Base-by-base conservation (phyloP, 1,140 invertebrate genomes). In the Drosophila ananassae region DNA sequence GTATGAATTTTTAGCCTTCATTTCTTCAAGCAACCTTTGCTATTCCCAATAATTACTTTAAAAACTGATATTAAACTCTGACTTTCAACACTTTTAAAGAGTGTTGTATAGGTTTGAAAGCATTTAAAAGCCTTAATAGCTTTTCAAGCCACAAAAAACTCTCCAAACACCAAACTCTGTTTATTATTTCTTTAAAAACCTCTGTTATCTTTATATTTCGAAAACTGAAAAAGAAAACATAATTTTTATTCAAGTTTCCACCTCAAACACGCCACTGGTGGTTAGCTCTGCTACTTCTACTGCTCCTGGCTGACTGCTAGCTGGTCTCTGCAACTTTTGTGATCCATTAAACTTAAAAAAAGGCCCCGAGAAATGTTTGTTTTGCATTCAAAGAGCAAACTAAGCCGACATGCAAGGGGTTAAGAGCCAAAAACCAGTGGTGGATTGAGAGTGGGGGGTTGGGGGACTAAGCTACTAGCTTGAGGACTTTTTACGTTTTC, bases 401-500 rank as follows among this genome's bases (percentile, higher is more conserved):
- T 48, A 3, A 44, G 28, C 25, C 17, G 41, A 22, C 2, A 25
- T 8, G 39, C 51, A 8, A 21, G 17, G 54, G 13, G 47, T 22
- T 39, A 58, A 46, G 47, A 37, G n/a, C 46, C 17, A 41, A 41
- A 41, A 44, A 9, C 41, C 41, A 44, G 25, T 28, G 25, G 5
- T 28, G 25, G 25, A 5, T 28, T 4, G 25, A 1, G 5, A 6
- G 0, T 13, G 41, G 17, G 41, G 13, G 41, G 34, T n/a, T 6
- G 2, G 39, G 12, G n/a, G n/a, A 1, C 2, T 41, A n/a, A n/a
- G 13, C 13, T 41, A 13, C 39, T 41, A 1, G 34, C 24, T 34
- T 2, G 17, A 66, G 28, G 68, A 51, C 44, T 17, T 51, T 50
- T 28, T 44, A 28, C 2, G 22, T 37, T 56, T 74, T 73, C 77